Conservation (phyloP, 2,113 vertebrate genomes). For the Tragelaphus imberbis region DNA sequence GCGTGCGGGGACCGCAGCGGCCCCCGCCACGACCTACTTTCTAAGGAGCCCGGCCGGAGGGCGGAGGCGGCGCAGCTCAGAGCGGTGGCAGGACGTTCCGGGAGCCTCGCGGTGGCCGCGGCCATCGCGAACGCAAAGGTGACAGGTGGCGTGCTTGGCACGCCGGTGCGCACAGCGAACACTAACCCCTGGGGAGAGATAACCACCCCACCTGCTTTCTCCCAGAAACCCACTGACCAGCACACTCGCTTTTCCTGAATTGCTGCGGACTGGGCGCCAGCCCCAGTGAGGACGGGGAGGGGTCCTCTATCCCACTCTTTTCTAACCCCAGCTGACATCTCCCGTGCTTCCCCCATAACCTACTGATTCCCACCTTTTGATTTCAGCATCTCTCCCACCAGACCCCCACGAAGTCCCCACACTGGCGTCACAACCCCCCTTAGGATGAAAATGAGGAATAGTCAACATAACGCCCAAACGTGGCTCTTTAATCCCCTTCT, state of each 20-base stretch:
- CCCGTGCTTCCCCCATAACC: conserved; percentile 23
- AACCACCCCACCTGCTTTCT: conserved; percentile 63
- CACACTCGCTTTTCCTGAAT: background rate
- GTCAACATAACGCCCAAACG: background rate
- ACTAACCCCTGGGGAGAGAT: conserved; percentile 70
- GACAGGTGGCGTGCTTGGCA: background rate
- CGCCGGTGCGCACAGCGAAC: conserved; percentile 62
- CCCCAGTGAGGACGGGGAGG: conserved; percentile 61
- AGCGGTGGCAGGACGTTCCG: conserved; percentile 44
- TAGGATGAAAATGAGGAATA: conserved; percentile 7
- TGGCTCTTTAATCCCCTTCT: conserved; percentile 63
- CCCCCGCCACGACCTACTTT: background rate
- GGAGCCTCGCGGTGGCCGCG: conserved; percentile 41
- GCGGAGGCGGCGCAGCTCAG: conserved; percentile 66
- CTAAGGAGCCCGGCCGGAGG: background rate
- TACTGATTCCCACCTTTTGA: conserved; percentile 69
- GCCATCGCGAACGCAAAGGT: background rate
- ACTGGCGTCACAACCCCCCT: conserved; percentile 23
- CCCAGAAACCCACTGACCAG: background rate
- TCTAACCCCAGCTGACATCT: conserved; percentile 59
- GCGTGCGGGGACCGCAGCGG: background rate
- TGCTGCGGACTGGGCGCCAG: conserved; percentile 57
- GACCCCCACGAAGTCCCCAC: conserved; percentile 49
- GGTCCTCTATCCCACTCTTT: conserved; percentile 76
- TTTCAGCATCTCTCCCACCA: conserved; percentile 64